Base-by-base conservation (phyloP, 2,888 invertebrate species). In the Clunio marinus region DNA sequence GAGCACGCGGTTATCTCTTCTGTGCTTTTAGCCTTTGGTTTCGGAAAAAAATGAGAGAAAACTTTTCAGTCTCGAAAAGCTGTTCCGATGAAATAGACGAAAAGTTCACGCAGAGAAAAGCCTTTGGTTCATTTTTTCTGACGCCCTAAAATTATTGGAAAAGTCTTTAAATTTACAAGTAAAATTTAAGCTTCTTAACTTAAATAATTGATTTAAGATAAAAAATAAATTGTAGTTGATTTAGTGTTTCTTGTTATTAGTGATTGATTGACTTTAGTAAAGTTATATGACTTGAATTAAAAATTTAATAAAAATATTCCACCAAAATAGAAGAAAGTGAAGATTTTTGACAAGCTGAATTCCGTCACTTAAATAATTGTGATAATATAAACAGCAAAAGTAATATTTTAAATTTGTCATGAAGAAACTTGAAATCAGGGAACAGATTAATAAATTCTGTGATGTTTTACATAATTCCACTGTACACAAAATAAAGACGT, bases 121-220 rank as follows among this genome's bases (percentile, higher is more conserved):
- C 46, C 63, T 63, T 63, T 46, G 24, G 45, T 63, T 63, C 45
- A 27, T 15, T 63, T 63, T 63, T 63, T 46, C 63, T 27, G 63
- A 63, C 63, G 63, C 63, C 63, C 63, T 63, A 63, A 63, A 63
- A 63, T 45, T 63, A 46, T 63, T 46, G 63, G 35, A 60, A 63
- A 63, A 63, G 22, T 20, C 17, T 17, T 17, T 51, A 15, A 51
- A 63, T 27, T 10, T 41, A 10, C 41, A n/a, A 41, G 41, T 10
- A n/a, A 10, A 41, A 41, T n/a, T 3, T 15, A 41, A 41, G 15
- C n/a, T 41, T 41, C 41, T 10, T n/a, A n/a, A n/a, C n/a, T n/a
- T n/a, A n/a, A n/a, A n/a, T n/a, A n/a, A n/a, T n/a, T n/a, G n/a
- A n/a, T n/a, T n/a, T n/a, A n/a, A n/a, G n/a, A n/a, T n/a, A n/a